phyloP scores from a whole-genome alignment of 2,113 vertebrate species.

The Sander vitreus region DNA sequence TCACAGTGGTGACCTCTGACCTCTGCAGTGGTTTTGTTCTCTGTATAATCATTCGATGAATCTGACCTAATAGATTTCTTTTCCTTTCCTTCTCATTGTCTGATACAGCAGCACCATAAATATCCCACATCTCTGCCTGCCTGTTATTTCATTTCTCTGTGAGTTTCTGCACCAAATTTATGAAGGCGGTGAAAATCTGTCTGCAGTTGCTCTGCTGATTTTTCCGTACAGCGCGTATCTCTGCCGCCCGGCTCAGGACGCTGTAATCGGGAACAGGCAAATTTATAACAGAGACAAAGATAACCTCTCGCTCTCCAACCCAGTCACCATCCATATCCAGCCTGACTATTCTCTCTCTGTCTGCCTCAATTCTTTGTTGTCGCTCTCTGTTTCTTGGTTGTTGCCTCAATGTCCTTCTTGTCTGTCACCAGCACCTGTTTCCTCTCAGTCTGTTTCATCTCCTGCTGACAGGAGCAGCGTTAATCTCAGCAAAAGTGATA shows the following conservation, averaged over 20 bases:
- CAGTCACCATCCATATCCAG: slow-evolving; percentile 25
- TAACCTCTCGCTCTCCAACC: slow-evolving; percentile 49
- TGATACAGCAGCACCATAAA: slow-evolving; percentile 27
- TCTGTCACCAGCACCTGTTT: slow-evolving; percentile 10
- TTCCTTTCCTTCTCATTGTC: slow-evolving; percentile 6
- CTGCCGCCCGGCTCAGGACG: background rate
- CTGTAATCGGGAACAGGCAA: slow-evolving; percentile 17
- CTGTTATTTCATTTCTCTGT: slow-evolving; percentile 60
- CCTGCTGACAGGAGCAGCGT: background rate
- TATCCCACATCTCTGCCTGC: slow-evolving; percentile 30
- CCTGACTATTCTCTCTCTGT: slow-evolving; percentile 3
- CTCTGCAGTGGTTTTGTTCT: background rate
- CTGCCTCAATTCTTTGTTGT: background rate
- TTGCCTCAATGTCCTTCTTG: slow-evolving; percentile 1
- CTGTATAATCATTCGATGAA: slow-evolving; percentile 17
- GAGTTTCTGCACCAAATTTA: slow-evolving; percentile 42
- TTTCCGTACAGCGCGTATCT: slow-evolving; percentile 16
- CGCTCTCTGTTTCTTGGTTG: background rate
- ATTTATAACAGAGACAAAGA: slow-evolving; percentile 36
- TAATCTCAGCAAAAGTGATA: background rate
- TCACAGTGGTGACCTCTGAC: slow-evolving; percentile 27
- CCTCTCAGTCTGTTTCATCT: background rate
- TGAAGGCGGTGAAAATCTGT: slow-evolving; percentile 20
- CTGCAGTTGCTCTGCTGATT: slow-evolving; percentile 28
- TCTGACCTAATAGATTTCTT: slow-evolving; percentile 23